phyloP scores from a whole-genome alignment of 2,888 invertebrate genomes.

The Octonoba sinensis region DNA sequence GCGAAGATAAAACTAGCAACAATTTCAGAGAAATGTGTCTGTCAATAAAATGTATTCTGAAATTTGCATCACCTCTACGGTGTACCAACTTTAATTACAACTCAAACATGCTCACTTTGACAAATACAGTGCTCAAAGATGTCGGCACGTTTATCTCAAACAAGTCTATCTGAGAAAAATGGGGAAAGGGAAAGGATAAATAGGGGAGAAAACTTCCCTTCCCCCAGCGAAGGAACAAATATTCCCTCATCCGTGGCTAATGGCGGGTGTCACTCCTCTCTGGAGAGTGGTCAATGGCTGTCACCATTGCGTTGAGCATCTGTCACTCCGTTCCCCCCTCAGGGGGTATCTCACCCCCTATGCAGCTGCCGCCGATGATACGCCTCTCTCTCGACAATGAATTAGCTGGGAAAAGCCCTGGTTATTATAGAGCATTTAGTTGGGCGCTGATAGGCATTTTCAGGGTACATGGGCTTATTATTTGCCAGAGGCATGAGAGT shows the following conservation, averaged over 20 bases:
- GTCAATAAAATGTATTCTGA: too few species aligned
- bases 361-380: conserved; percentile 38
- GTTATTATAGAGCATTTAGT: conserved; percentile 52
- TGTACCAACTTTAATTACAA: too few species aligned
- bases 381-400: conserved; percentile 21
- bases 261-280: conserved; percentile 41
- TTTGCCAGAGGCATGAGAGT: neutral
- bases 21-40: too few species aligned
- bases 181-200: neutral
- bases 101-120: too few species aligned
- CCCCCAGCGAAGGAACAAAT: conserved; percentile 17
- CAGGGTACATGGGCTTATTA: conserved; percentile 29
- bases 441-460: conserved; percentile 30
- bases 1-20: too few species aligned
- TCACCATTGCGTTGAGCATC: conserved; percentile 42
- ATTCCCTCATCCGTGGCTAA: conserved; percentile 44
- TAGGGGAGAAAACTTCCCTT: neutral
- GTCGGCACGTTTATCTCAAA: too few species aligned
- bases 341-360: neutral
- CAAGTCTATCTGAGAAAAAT: too few species aligned
- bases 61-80: too few species aligned
- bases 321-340: conserved; percentile 23
- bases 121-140: too few species aligned
- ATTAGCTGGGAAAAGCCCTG: conserved; percentile 13
- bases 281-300: conserved; percentile 39